phyloP scores from a whole-genome alignment of 2,888 invertebrate genomes.

The Meiosimyza decipiens region DNA sequence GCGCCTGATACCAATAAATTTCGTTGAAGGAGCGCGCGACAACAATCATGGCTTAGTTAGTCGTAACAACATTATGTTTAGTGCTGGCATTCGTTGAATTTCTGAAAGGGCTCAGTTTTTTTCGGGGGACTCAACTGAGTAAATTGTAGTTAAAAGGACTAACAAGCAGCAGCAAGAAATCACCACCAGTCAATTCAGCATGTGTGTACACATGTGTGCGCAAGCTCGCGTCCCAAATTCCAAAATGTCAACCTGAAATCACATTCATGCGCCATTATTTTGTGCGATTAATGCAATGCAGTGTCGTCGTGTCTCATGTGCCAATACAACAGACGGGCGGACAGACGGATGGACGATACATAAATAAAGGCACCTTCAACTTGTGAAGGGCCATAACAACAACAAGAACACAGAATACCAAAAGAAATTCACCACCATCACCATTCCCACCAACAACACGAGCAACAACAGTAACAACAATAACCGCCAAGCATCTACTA shows the following conservation, averaged over 20 bases:
- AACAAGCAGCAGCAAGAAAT: conserved; percentile 9
- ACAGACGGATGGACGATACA: conserved; percentile 27
- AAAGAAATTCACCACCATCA: not conserved
- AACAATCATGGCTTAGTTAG: conserved; percentile 36
- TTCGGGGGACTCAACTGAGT: not conserved
- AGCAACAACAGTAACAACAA: conserved; percentile 26
- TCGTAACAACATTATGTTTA: conserved; percentile 23
- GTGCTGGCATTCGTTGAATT: not conserved
- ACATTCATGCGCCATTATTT: conserved; percentile 36
- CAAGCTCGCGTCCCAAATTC: conserved; percentile 31
- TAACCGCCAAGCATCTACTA: conserved; percentile 18
- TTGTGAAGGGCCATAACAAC: conserved; percentile 17
- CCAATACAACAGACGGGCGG: conserved; percentile 7
- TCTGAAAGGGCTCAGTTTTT: not conserved
- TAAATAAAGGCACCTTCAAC: conserved; percentile 36
- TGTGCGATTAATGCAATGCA: conserved; percentile 31
- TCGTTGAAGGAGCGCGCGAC: conserved; percentile 60
- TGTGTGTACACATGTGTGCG: conserved; percentile 1
- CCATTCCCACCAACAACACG: not conserved
- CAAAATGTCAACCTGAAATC: conserved; percentile 33
- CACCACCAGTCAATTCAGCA: too few relatives aligned
- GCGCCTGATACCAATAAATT: conserved; percentile 54
- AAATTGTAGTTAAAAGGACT: not conserved
- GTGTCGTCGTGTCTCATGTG: conserved; percentile 35
- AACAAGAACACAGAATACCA: conserved; percentile 31